phyloP scores from a whole-genome alignment of 2,797 vertebrate species.

The Acrocephalus scirpaceus region DNA sequence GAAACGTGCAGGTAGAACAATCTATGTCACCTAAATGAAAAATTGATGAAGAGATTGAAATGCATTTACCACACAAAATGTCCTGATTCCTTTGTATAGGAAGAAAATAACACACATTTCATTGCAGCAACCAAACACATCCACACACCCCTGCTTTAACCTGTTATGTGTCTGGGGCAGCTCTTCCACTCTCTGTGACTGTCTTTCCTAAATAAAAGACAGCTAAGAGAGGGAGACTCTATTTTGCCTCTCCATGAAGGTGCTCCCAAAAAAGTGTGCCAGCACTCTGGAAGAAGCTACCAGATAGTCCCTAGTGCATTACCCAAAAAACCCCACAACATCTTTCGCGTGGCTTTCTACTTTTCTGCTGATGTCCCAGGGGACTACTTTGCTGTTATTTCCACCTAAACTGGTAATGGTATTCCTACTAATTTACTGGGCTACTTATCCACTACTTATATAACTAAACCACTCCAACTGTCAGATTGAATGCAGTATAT shows the following conservation, averaged over 20 bases:
- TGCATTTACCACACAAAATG: neutral
- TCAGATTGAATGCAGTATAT: neutral
- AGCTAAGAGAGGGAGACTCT: neutral
- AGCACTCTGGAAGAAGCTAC: neutral
- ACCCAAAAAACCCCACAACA: fast-evolving
- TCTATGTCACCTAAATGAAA: neutral
- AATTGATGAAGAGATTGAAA: neutral
- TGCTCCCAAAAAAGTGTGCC: neutral
- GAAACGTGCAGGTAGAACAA: neutral
- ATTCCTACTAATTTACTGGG: neutral
- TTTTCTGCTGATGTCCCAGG: neutral
- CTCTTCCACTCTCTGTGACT: neutral
- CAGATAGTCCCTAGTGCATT: neutral
- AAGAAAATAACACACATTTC: neutral
- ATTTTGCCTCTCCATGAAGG: neutral
- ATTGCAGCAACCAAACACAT: neutral
- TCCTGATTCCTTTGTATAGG: fast-evolving
- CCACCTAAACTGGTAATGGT: neutral
- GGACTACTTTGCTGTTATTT: neutral
- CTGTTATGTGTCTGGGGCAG: fast-evolving
- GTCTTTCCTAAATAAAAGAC: neutral
- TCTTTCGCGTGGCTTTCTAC: neutral
- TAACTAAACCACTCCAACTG: neutral
- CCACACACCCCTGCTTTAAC: neutral
- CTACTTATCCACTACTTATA: neutral